A percentile compares a stretch with the other conserved stretches of the same genome.
Conservation (phyloP, 1,140 invertebrate genomes). For the Anagrus nilaparvatae region DNA sequence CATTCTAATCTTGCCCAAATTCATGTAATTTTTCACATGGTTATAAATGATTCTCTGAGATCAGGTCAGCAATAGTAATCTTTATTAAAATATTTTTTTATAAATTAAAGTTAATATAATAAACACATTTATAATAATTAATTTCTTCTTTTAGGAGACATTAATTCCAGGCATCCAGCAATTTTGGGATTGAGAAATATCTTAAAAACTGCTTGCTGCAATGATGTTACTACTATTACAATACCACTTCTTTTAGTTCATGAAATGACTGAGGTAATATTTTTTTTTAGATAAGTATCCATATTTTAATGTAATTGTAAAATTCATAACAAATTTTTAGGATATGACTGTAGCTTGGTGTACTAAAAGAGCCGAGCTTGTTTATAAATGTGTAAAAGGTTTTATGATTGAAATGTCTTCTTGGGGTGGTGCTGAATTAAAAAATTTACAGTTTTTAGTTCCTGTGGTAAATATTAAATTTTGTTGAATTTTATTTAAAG, state of each 20-base stretch:
- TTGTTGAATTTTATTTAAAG: background rate
- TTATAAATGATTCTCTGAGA: constrained; percentile 65
- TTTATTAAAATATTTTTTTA: constrained; percentile 4
- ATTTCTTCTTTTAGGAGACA: constrained; percentile 56
- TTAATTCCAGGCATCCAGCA: constrained; percentile 91
- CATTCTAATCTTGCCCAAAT: constrained; percentile 94
- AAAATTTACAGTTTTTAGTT: constrained; percentile 76
- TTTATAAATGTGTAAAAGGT: constrained; percentile 98
- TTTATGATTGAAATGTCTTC: constrained; percentile 98
- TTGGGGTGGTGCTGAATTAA: constrained; percentile 81
- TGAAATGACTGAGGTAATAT: constrained; percentile 80
- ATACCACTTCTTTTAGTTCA: constrained; percentile 86
- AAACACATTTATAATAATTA: constrained; percentile 5
- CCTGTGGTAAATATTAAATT: constrained; percentile 49
- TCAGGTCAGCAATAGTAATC: constrained; percentile 37
- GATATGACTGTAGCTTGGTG: constrained; percentile 97
- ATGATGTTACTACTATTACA: constrained; percentile 87
- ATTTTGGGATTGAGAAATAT: constrained; percentile 92
- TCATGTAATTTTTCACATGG: constrained; percentile 91
- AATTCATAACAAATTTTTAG: constrained; percentile 34
- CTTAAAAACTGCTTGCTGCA: constrained; percentile 83
- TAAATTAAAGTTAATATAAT: constrained; percentile 7
- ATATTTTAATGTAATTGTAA: constrained; percentile 1
- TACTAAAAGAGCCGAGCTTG: constrained; percentile 85
- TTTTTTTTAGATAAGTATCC: background rate